phyloP scores from a whole-genome alignment of 2,888 invertebrate species.

The Bimastos eiseni region DNA sequence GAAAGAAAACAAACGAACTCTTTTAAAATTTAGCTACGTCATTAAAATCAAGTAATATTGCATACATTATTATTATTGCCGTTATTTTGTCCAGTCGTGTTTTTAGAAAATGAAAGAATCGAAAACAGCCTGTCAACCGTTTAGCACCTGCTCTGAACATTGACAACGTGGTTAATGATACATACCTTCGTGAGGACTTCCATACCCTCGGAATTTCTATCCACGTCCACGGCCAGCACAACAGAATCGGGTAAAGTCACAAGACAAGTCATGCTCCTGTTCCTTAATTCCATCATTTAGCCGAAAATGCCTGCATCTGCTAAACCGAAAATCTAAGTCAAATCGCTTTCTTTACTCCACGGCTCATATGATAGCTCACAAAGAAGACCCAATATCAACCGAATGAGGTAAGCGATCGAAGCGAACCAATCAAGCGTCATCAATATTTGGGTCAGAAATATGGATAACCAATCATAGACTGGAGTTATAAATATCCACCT shows the following conservation, averaged over 20 bases:
- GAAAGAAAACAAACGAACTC: too few relatives aligned
- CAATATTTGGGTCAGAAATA: neutral
- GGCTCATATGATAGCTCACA: conserved; percentile 10
- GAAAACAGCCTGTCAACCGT: neutral
- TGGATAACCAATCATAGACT: neutral
- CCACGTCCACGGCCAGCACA: conserved; percentile 13
- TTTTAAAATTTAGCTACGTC: too few relatives aligned
- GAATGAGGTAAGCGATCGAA: neutral
- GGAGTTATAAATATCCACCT: neutral
- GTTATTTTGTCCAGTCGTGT: too few relatives aligned
- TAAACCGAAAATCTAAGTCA: neutral
- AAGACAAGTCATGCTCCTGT: conserved; percentile 20
- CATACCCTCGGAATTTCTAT: neutral
- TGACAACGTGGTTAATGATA: neutral
- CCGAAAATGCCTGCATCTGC: neutral
- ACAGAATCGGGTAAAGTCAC: conserved; percentile 20
- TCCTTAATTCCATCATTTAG: conserved; percentile 22
- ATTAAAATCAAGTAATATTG: too few relatives aligned
- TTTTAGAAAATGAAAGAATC: neutral
- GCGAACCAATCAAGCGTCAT: neutral
- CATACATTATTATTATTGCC: too few relatives aligned
- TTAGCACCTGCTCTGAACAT: neutral
- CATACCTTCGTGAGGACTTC: conserved; percentile 1
- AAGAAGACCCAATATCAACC: neutral
- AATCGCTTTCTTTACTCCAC: neutral